Conservation (phyloP, 2,888 invertebrate species). For the Oegoconia quadripuncta region DNA sequence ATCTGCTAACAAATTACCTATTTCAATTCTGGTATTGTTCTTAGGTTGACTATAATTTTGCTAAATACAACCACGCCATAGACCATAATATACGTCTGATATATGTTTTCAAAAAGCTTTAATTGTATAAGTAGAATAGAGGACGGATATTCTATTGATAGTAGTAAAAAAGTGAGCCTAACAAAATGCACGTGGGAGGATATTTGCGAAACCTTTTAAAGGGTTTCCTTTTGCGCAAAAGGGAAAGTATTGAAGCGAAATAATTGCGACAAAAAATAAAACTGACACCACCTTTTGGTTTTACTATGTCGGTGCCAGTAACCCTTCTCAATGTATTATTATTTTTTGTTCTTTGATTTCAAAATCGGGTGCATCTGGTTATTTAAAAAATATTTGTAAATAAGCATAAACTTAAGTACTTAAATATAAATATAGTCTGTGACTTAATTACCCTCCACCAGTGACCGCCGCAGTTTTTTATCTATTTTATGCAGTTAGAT, state of each 20-base stretch:
- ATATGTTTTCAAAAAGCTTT: too few relatives aligned
- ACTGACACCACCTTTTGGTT: conserved; percentile 52
- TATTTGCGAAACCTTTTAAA: conserved; percentile 67
- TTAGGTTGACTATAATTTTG: too few relatives aligned
- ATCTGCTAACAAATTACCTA: too few relatives aligned
- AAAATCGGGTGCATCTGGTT: conserved; percentile 26
- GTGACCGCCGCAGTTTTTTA: too few relatives aligned
- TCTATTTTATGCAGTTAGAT: too few relatives aligned
- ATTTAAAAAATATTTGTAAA: too few relatives aligned
- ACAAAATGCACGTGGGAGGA: conserved; percentile 57
- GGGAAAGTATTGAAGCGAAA: conserved; percentile 65
- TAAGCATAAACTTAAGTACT: too few relatives aligned
- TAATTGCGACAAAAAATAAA: conserved; percentile 54
- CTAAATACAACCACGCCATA: too few relatives aligned
- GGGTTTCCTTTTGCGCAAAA: conserved; percentile 57
- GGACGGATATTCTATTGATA: conserved; percentile 8
- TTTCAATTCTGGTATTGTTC: too few relatives aligned
- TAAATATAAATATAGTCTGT: too few relatives aligned
- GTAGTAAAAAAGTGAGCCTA: conserved; percentile 4
- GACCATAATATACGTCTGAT: too few relatives aligned
- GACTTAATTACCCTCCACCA: too few relatives aligned
- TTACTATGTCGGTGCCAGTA: conserved; percentile 26
- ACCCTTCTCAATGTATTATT: conserved; percentile 35
- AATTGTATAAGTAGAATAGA: conserved; percentile 4
- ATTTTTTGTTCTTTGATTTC: conserved; percentile 8